Conservation (phyloP, 2,888 invertebrate genomes). For the Cenopis cana region DNA sequence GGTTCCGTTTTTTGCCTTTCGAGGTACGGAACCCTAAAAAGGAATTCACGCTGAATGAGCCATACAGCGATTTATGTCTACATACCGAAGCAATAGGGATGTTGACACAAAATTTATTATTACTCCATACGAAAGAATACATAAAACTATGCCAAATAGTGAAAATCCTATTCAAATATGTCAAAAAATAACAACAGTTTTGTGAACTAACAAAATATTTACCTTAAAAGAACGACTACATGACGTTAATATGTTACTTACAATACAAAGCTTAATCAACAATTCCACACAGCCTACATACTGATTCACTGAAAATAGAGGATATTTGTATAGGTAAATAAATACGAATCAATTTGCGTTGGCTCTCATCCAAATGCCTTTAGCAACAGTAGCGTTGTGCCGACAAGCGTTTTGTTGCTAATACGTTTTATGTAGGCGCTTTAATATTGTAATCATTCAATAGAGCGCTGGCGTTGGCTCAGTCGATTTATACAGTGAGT, state of each 20-base stretch:
- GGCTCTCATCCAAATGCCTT: constrained; percentile 24
- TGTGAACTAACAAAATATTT: no score
- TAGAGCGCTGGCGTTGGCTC: not conserved
- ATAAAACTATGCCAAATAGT: no score
- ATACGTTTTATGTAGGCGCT: constrained; percentile 29
- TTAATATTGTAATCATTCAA: constrained; percentile 5
- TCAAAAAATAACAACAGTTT: no score
- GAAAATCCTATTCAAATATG: no score
- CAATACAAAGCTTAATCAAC: not conserved
- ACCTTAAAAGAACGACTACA: no score
- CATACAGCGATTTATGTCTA: no score
- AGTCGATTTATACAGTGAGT: not conserved
- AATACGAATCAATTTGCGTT: constrained; percentile 20
- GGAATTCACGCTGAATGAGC: no score
- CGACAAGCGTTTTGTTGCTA: constrained; percentile 24
- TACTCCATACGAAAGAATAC: no score
- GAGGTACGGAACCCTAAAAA: no score
- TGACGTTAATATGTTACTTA: not conserved
- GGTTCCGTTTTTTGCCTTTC: no score
- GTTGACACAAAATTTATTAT: no score
- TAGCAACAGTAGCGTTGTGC: not conserved
- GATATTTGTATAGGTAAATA: constrained; percentile 20
- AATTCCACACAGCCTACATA: not conserved
- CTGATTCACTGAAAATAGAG: not conserved
- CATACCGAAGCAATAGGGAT: no score